Base-by-base conservation (phyloP, 2,113 vertebrate genomes). In the Strigops habroptila region DNA sequence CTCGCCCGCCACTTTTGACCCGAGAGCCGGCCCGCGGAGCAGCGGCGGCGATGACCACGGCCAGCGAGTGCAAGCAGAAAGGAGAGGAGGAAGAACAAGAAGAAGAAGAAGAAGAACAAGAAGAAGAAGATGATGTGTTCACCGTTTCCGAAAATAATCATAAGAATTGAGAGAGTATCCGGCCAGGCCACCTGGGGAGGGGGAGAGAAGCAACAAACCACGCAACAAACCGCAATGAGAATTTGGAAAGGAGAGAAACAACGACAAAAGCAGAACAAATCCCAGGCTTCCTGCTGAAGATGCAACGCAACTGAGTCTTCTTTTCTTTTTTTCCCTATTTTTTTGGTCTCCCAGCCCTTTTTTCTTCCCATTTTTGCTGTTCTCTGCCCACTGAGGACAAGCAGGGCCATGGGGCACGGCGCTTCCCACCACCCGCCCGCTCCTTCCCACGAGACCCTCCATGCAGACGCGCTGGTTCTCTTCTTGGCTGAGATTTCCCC, bases 1-100 rank as follows among this genome's bases (percentile, higher is more conserved):
- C 96, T 98, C 21, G 97, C 99, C 94, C 97, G 98, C 93, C 97
- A 97, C 63, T 98, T 99, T 99, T 99, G 98, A 99, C 96, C 96
- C 35, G 18, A 95, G 76, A 83, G 96, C 91, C 60, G 52, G 82
- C 83, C 95, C 77, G 74, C 71, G 74, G 91, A 91, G 67, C 9
- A 94, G 97, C 86, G 87, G 93, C 91, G 41, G 83, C 91, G 14
- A 96, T 65, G 33, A 85, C 96, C 81, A 91, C 49, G 27, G 84
- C 90, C 90, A 80, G 64, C 84, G 65, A 91, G 94, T 2, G 16
- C 77, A 64, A 88, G 73, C 31, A 55, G 92, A 89, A 70, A 71
- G 92, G 77, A 91, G 86, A 86, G 76, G 86, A 70, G 28, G 76
- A 73, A 59, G 78, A 82, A 84, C 74, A 94, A 93, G 75, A 71